These are phyloP conservation scores for Gyrodactylus bullatarudis DNA, from an alignment of 1,140 invertebrate species.

Conservation along the genomic window DNA sequence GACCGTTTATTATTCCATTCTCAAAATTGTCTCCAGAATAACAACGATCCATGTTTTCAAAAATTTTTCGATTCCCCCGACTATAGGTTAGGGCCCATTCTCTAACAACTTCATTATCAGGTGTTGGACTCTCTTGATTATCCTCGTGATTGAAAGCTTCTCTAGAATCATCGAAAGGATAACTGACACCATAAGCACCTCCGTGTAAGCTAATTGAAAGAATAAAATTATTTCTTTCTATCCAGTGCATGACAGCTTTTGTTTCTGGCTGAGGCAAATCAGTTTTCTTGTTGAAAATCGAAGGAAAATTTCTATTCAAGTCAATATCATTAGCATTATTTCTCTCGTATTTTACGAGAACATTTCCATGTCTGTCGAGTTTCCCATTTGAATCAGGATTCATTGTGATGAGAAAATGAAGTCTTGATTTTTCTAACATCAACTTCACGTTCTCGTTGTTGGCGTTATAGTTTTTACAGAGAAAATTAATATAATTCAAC, in stretches of 20 bases:
- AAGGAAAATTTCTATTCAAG: constrained; percentile 5
- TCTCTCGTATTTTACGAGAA: not conserved
- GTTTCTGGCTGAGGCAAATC: not conserved
- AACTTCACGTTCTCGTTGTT: not conserved
- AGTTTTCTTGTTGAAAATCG: not conserved
- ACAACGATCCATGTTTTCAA: not conserved
- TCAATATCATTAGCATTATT: not conserved
- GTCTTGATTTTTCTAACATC: not conserved
- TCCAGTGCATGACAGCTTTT: not conserved
- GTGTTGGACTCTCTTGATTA: not conserved
- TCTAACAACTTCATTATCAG: not conserved
- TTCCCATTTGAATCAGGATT: not conserved
- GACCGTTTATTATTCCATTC: not conserved
- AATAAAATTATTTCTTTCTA: not conserved
- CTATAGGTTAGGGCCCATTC: not conserved
- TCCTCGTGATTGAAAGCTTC: too few species aligned
- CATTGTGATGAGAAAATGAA: not conserved
- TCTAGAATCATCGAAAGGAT: not conserved
- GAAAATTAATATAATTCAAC: not conserved
- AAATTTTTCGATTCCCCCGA: not conserved
- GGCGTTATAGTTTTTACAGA: not conserved
- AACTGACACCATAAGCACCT: not conserved
- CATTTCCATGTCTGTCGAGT: not conserved
- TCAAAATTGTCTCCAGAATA: not conserved
- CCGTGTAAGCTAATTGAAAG: not conserved